These are phyloP conservation scores for Petrophora chlorosata DNA, from an alignment of 2,888 invertebrate genomes.

Conservation along the genomic window DNA sequence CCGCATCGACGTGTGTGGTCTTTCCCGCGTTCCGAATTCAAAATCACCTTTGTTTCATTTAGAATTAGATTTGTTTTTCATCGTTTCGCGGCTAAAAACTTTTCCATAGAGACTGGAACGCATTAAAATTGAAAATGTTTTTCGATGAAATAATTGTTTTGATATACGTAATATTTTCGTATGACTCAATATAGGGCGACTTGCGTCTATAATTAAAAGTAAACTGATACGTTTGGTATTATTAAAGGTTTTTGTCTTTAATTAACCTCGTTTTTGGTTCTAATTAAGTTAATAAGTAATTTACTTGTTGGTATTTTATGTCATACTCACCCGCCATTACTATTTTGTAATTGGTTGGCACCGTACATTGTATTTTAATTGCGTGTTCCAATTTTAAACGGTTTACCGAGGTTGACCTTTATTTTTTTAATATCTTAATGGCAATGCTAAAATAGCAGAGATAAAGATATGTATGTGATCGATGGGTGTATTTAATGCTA, in stretches of 20 bases:
- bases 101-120: conserved; percentile 40
- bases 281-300: conserved; percentile 18
- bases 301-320: conserved; percentile 25
- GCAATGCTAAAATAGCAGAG: background rate
- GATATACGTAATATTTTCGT: conserved; percentile 7
- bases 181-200: conserved; percentile 24
- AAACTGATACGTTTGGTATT: conserved; percentile 6
- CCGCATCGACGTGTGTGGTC: conserved; percentile 79
- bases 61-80: conserved; percentile 25
- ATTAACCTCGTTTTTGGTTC: conserved; percentile 13
- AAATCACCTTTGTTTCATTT: conserved; percentile 15
- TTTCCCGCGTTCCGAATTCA: conserved; percentile 27
- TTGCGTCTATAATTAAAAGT: conserved; percentile 17
- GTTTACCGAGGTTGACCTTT: background rate
- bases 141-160: conserved; percentile 27
- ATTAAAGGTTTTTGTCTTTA: conserved; percentile 10
- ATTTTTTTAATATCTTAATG: background rate
- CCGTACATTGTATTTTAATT: conserved; percentile 10
- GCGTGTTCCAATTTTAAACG: conserved; percentile 23
- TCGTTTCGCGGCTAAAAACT: conserved; percentile 38
- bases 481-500: no score
- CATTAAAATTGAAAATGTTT: conserved; percentile 58
- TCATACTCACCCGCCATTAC: conserved; percentile 21
- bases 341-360: conserved; percentile 20
- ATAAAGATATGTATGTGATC: no score